Percentiles rank a stretch among this genome's conserved stretches.
Evolutionary conservation across 2,797 vertebrate species (phyloP).

Genomic region (Oreochromis mossambicus): DNA sequence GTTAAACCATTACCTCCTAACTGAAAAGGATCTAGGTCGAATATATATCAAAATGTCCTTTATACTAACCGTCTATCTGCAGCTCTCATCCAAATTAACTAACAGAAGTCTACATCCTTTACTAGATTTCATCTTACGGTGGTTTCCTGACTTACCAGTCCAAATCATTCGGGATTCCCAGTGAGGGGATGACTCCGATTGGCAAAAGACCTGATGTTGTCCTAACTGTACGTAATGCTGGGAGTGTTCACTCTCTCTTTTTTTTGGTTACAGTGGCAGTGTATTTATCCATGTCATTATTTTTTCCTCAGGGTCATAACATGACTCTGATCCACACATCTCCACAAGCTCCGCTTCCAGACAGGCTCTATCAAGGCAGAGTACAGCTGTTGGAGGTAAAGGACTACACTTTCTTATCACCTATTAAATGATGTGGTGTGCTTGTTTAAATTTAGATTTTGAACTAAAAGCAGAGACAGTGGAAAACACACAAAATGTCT

Average conservation of each 20-base stretch:
- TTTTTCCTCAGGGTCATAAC: conserved; percentile 69
- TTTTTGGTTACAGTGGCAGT: neutral
- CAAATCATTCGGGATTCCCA: conserved; percentile 92
- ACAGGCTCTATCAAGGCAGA: conserved; percentile 81
- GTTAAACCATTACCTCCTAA: neutral
- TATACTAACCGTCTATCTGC: neutral
- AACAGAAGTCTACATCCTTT: neutral
- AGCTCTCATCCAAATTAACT: neutral
- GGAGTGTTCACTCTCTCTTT: neutral
- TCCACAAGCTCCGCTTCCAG: conserved; percentile 78
- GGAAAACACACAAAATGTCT: neutral
- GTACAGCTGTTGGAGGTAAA: conserved; percentile 89
- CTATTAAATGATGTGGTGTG: neutral
- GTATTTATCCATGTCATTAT: neutral
- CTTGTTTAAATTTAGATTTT: neutral
- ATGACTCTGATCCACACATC: conserved; percentile 82
- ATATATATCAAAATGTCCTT: neutral
- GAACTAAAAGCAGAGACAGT: neutral
- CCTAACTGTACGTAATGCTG: conserved; percentile 79
- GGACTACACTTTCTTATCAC: neutral
- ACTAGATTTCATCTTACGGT: conserved; percentile 90
- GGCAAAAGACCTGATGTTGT: conserved; percentile 80
- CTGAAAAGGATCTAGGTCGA: neutral
- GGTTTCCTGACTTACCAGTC: conserved; percentile 88
- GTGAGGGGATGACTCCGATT: conserved; percentile 86